Evolutionary conservation across 2,113 vertebrate species (phyloP).

Genomic region (Dissostichus mawsoni): DNA sequence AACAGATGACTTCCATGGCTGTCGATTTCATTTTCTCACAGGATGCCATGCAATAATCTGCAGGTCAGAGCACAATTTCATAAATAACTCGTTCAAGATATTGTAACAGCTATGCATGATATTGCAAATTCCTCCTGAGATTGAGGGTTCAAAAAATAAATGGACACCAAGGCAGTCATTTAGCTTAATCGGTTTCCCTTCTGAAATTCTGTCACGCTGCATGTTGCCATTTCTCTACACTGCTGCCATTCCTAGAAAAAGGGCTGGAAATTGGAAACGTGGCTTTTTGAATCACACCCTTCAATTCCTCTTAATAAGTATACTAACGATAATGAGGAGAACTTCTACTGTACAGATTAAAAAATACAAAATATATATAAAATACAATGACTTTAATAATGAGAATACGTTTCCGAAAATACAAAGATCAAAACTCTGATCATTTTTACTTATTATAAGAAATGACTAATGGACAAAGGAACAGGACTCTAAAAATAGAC

Average conservation of each 20-base stretch:
- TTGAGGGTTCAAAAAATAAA: constrained; percentile 62
- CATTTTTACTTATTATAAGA: constrained; percentile 24
- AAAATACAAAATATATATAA: background rate
- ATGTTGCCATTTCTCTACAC: constrained; percentile 29
- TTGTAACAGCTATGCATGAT: constrained; percentile 57
- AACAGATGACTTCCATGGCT: constrained; percentile 60
- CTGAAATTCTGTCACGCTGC: constrained; percentile 42
- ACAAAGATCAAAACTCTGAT: constrained; percentile 16
- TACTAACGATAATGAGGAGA: background rate
- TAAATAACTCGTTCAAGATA: constrained; percentile 66
- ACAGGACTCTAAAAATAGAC: constrained; percentile 54
- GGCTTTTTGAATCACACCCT: background rate
- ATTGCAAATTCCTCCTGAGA: constrained; percentile 58
- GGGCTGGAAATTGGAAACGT: background rate
- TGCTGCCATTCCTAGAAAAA: background rate
- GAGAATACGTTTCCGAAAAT: constrained; percentile 12
- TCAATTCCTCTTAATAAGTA: background rate
- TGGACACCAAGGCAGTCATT: constrained; percentile 69
- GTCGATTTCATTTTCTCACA: constrained; percentile 65
- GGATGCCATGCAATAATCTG: constrained; percentile 59
- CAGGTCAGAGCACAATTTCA: constrained; percentile 65
- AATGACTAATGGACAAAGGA: constrained; percentile 29
- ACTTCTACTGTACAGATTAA: background rate
- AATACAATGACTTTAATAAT: background rate
- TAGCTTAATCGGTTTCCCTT: constrained; percentile 60